These are phyloP conservation scores for Arizona elegans DNA, from an alignment of 2,113 vertebrate genomes.

Conservation along the genomic window DNA sequence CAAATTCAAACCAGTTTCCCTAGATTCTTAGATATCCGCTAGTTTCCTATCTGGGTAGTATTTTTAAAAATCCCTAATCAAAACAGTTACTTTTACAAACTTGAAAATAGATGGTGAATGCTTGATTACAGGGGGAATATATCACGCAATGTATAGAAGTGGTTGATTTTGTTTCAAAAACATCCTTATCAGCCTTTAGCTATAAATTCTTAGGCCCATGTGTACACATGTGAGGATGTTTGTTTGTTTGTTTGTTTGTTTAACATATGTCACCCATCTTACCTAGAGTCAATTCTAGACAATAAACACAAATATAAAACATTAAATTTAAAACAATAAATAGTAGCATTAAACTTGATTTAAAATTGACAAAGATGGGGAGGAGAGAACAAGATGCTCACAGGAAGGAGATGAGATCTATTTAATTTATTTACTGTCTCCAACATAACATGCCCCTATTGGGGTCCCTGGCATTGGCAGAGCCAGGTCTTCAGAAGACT, in stretches of 20 bases:
- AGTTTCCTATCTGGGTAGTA: background rate
- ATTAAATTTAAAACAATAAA: background rate
- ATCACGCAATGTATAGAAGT: background rate
- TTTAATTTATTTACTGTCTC: background rate
- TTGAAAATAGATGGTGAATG: background rate
- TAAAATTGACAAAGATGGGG: background rate
- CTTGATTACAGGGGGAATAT: background rate
- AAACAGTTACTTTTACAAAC: background rate
- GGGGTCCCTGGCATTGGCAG: background rate
- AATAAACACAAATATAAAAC: background rate
- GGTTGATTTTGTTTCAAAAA: background rate
- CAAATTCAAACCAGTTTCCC: accelerated
- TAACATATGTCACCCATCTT: too few species aligned
- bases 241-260: too few species aligned
- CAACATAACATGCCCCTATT: background rate
- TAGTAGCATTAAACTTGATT: background rate
- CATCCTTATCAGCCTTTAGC: background rate
- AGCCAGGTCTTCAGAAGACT: background rate
- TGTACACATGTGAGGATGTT: background rate
- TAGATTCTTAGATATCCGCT: background rate
- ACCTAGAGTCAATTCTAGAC: too few species aligned
- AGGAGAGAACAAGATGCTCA: background rate
- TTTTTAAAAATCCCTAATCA: background rate
- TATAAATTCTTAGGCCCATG: background rate
- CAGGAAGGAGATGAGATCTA: background rate